Evolutionary conservation across 2,113 vertebrate species (phyloP).

Genomic region (Phalacrocorax aristotelis): DNA sequence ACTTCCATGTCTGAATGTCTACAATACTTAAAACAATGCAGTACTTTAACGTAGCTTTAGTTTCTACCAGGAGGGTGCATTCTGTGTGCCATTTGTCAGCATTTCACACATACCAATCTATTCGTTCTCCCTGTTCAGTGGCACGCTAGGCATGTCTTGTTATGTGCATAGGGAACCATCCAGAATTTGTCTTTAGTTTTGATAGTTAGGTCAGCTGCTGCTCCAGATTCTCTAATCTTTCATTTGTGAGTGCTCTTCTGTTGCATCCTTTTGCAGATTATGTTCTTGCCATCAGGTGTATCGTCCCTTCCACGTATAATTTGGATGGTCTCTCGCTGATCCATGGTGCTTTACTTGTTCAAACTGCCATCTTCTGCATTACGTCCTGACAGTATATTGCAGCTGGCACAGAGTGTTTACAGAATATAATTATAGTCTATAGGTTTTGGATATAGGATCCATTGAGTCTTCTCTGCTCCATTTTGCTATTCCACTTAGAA

Average conservation of each 20-base stretch:
- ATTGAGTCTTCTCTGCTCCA: neutral
- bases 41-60: too few species aligned
- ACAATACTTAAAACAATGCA: too few species aligned
- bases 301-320: neutral
- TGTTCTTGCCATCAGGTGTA: neutral
- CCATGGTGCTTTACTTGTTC: neutral
- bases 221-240: neutral
- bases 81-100: neutral
- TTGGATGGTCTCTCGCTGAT: neutral
- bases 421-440: neutral
- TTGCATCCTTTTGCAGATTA: neutral
- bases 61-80: neutral
- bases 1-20: neutral
- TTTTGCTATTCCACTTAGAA: slow-evolving; percentile 17
- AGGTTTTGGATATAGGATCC: neutral
- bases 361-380: neutral
- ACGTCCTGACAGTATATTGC: neutral
- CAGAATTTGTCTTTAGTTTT: neutral
- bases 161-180: neutral
- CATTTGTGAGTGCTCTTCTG: neutral
- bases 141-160: neutral
- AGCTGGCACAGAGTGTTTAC: neutral
- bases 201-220: neutral
- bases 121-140: neutral
- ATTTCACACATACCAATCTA: neutral